phyloP scores from a whole-genome alignment of 2,888 invertebrate species.

The Caenorhabditis sp. region DNA sequence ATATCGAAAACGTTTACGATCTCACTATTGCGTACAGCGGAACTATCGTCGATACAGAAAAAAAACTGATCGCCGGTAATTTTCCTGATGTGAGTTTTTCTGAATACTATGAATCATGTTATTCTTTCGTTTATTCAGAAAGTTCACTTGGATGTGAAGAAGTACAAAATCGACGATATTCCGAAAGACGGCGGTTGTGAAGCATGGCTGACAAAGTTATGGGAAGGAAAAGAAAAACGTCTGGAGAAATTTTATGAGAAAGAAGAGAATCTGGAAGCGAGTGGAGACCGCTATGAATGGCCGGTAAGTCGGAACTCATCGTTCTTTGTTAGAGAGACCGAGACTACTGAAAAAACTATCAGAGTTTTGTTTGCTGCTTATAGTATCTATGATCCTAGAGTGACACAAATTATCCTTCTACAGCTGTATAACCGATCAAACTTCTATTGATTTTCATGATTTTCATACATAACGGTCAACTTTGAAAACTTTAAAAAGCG shows the following conservation, averaged over 20 bases:
- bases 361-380: too few species aligned
- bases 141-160: conserved; percentile 72
- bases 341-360: too few species aligned
- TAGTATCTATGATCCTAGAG: too few species aligned
- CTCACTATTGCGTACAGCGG: conserved; percentile 89
- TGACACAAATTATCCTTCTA: too few species aligned
- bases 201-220: conserved; percentile 83
- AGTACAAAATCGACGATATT: conserved; percentile 61
- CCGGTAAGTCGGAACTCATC: conserved; percentile 58
- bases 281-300: conserved; percentile 69
- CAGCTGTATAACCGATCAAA: too few species aligned
- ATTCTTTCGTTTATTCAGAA: conserved; percentile 40
- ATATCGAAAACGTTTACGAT: conserved; percentile 90
- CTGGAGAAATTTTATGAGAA: conserved; percentile 74
- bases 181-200: conserved; percentile 68
- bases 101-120: too few species aligned
- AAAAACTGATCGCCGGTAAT: conserved; percentile 87
- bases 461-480: too few species aligned
- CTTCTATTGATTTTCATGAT: too few species aligned
- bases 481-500: too few species aligned
- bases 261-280: conserved; percentile 59
- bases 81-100: conserved; percentile 88
- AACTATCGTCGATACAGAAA: conserved; percentile 89
- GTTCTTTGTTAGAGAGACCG: too few species aligned
- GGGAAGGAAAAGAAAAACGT: conserved; percentile 84